Evolutionary conservation across 1,140 invertebrate genomes (phyloP).

Genomic region (Reticulitermes speratus): DNA sequence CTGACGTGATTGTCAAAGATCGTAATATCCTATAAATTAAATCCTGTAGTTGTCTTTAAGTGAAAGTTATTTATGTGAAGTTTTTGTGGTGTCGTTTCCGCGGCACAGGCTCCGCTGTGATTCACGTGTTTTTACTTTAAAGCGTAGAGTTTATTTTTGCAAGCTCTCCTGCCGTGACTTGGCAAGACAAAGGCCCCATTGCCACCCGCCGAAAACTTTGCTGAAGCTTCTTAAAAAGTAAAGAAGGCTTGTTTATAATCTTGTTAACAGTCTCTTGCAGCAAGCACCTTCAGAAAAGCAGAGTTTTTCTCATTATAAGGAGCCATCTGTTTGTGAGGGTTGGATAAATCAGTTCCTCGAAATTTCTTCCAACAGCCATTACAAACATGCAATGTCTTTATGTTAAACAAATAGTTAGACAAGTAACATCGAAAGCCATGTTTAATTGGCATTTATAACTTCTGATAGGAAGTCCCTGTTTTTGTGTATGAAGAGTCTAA

Average conservation of each 20-base stretch:
- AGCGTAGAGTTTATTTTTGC: conserved; percentile 16
- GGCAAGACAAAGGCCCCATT: not conserved
- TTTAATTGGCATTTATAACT: too few species aligned
- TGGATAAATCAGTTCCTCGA: too few species aligned
- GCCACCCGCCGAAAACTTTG: not conserved
- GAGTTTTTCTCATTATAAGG: too few species aligned
- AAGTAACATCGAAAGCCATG: too few species aligned
- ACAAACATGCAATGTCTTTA: too few species aligned
- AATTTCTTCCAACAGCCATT: too few species aligned
- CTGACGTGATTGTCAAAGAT: not conserved
- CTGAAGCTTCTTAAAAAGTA: not conserved
- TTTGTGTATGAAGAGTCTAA: too few species aligned
- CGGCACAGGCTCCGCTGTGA: not conserved
- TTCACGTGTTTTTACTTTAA: not conserved
- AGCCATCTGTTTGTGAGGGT: too few species aligned
- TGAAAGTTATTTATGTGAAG: not conserved
- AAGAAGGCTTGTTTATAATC: not conserved
- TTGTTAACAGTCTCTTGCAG: not conserved
- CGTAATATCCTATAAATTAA: not conserved
- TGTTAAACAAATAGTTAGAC: too few species aligned
- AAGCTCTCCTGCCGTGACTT: not conserved
- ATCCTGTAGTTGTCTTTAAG: not conserved
- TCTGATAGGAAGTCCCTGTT: too few species aligned
- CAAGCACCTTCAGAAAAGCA: not conserved
- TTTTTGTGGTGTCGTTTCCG: not conserved